Evolutionary conservation across 2,113 vertebrate species (phyloP).

Genomic region (Nyctereutes procyonoides): DNA sequence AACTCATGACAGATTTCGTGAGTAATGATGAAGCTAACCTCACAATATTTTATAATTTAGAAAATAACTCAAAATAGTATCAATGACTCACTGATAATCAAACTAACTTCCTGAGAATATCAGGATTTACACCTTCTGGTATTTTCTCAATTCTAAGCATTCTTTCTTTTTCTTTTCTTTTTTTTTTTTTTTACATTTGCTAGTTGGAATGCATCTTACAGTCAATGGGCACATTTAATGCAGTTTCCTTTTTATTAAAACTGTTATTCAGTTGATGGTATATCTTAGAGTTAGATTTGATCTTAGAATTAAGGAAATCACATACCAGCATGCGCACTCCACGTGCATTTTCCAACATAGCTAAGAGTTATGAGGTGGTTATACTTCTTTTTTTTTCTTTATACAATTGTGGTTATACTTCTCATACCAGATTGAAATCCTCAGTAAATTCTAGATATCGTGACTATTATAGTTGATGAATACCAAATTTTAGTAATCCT

Average conservation of each 20-base stretch:
- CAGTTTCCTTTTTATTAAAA: constrained; percentile 37
- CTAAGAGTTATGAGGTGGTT: not conserved
- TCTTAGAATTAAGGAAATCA: constrained; percentile 45
- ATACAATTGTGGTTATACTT: not conserved
- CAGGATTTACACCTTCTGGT: not conserved
- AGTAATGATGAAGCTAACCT: constrained; percentile 43
- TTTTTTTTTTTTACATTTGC: not conserved
- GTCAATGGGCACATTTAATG: not conserved
- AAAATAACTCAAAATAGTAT: constrained; percentile 10
- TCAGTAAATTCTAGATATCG: constrained; percentile 13
- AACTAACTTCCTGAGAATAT: constrained; percentile 44
- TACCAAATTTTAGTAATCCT: constrained; percentile 26
- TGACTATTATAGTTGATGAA: constrained; percentile 54
- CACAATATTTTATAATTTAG: constrained; percentile 9
- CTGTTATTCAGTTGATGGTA: not conserved
- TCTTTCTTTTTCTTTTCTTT: not conserved
- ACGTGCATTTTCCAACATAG: constrained; percentile 1
- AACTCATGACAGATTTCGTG: not conserved
- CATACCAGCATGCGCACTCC: not conserved
- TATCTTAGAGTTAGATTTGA: constrained; percentile 39
- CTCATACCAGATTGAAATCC: constrained; percentile 30
- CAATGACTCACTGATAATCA: not conserved
- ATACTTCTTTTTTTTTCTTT: not conserved
- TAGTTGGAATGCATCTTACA: not conserved
- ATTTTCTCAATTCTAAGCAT: constrained; percentile 21